Conservation (phyloP, 2,113 vertebrate species). For the Cyanistes caeruleus region DNA sequence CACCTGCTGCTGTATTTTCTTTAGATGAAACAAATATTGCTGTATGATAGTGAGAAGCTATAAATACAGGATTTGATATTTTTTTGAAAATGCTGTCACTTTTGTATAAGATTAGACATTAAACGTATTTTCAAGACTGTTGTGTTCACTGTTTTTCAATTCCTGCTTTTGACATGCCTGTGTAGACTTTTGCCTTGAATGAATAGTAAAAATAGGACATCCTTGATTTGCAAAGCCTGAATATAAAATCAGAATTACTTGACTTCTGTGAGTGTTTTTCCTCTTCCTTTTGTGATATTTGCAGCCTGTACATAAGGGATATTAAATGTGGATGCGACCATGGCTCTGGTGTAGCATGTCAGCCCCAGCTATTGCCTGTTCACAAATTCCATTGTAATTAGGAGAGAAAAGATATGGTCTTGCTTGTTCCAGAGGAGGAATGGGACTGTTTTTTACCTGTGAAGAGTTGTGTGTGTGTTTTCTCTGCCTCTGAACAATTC, state of each 20-base stretch:
- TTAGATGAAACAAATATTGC: slow-evolving; percentile 79
- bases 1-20: slow-evolving; percentile 82
- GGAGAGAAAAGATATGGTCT: background rate
- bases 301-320: background rate
- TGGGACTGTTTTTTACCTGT: background rate
- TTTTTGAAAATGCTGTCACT: slow-evolving; percentile 81
- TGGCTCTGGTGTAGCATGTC: background rate
- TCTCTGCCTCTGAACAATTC: background rate
- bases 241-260: slow-evolving; percentile 67
- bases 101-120: slow-evolving; percentile 79
- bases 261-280: slow-evolving; percentile 66
- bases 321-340: background rate
- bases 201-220: slow-evolving; percentile 46
- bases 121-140: slow-evolving; percentile 79
- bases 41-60: slow-evolving; percentile 79
- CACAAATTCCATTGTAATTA: background rate
- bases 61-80: slow-evolving; percentile 82
- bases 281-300: slow-evolving; percentile 38
- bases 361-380: background rate
- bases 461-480: background rate
- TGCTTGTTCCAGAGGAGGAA: background rate
- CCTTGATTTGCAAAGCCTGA: slow-evolving; percentile 63
- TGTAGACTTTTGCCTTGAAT: slow-evolving; percentile 66
- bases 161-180: slow-evolving; percentile 58
- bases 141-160: slow-evolving; percentile 48